Evolutionary conservation across 1,140 invertebrate genomes (phyloP).

Genomic region (Gonioctena quinquepunctata): DNA sequence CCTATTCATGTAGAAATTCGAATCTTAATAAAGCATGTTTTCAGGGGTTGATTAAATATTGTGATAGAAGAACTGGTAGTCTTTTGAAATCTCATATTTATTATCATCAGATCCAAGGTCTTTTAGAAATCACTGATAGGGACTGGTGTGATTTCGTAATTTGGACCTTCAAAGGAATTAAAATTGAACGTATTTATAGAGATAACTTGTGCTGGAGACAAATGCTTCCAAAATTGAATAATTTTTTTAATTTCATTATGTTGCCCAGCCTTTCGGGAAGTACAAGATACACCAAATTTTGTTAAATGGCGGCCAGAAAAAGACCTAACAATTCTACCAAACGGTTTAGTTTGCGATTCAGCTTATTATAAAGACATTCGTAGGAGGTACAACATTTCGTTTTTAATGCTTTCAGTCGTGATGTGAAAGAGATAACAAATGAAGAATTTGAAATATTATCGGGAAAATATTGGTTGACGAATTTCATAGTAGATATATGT

Average conservation of each 20-base stretch:
- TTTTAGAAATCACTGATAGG: constrained; percentile 1
- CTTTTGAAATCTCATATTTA: constrained; percentile 13
- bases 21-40: background rate
- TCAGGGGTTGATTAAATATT: background rate
- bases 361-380: background rate
- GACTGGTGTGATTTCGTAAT: constrained; percentile 15
- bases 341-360: background rate
- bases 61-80: background rate
- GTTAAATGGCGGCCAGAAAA: background rate
- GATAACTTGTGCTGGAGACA: background rate
- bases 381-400: background rate
- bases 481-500: constrained; percentile 5
- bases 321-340: background rate
- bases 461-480: background rate
- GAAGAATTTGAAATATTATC: constrained; percentile 4
- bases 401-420: background rate
- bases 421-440: background rate
- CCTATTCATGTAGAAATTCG: constrained; percentile 12
- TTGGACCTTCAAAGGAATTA: background rate
- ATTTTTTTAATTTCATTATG: background rate
- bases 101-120: constrained; percentile 22
- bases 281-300: background rate
- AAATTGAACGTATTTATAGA: constrained; percentile 4
- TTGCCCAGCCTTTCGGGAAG: background rate
- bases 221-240: background rate